phyloP scores from a whole-genome alignment of 1,140 invertebrate genomes.

The Parapsyche elsis region DNA sequence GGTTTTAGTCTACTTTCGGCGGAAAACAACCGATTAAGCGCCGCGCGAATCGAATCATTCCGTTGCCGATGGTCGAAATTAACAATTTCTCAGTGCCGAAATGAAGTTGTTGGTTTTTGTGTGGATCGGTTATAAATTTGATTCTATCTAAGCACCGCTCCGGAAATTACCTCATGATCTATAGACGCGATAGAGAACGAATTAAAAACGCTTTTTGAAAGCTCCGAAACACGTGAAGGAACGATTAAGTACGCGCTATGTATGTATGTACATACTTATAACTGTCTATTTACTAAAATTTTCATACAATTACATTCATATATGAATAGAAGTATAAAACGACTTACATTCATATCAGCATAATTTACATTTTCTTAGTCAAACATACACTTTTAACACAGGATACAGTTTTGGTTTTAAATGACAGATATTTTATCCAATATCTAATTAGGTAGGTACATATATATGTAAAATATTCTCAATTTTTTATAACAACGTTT shows the following conservation, averaged over 20 bases:
- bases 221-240: not conserved
- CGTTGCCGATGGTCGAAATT: not conserved
- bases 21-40: not conserved
- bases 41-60: not conserved
- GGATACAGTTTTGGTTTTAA: too few relatives aligned
- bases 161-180: slow-evolving; percentile 38
- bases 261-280: not conserved
- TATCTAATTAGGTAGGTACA: too few relatives aligned
- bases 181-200: not conserved
- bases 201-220: slow-evolving; percentile 19
- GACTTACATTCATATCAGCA: too few relatives aligned
- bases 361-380: too few relatives aligned
- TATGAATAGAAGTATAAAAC: not conserved
- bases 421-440: too few relatives aligned
- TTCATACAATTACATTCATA: not conserved
- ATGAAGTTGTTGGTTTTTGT: not conserved
- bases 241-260: not conserved
- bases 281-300: not conserved
- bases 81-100: not conserved
- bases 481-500: not conserved
- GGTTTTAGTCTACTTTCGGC: too few relatives aligned
- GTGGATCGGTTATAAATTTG: slow-evolving; percentile 33
- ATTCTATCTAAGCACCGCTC: slow-evolving; percentile 23
- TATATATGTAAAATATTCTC: not conserved
- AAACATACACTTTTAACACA: too few relatives aligned